Evolutionary conservation across 2,113 vertebrate species (phyloP).

Genomic region (Platysteira castanea): DNA sequence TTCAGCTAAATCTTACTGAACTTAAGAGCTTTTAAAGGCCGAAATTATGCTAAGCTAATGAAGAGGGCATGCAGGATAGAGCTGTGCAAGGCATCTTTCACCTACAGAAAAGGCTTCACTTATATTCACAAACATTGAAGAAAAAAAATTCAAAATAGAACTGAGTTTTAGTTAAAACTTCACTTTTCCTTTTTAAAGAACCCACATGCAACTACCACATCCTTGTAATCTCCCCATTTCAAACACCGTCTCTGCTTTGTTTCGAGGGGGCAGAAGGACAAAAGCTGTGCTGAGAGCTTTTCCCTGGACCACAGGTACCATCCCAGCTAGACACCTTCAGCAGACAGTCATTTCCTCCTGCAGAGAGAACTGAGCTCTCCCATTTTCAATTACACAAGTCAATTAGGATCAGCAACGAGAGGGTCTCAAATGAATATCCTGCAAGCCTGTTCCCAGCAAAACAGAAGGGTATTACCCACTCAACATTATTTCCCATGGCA

Average conservation of each 20-base stretch:
- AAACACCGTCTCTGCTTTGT: not conserved
- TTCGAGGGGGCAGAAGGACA: not conserved
- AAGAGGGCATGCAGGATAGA: not conserved
- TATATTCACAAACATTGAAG: not conserved
- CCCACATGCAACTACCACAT: not conserved
- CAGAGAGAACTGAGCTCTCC: not conserved
- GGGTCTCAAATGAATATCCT: conserved; percentile 41
- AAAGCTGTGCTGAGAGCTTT: not conserved
- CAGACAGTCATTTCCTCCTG: not conserved
- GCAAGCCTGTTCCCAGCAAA: conserved; percentile 34
- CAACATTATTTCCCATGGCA: conserved; percentile 52
- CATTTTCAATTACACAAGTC: conserved; percentile 46
- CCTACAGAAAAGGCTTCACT: not conserved
- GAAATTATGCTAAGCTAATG: not conserved
- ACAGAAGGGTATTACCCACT: conserved; percentile 58
- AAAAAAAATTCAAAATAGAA: not conserved
- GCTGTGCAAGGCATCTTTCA: not conserved
- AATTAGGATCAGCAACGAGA: conserved; percentile 14
- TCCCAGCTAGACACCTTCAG: not conserved
- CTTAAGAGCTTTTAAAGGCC: not conserved
- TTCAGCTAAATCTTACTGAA: not conserved
- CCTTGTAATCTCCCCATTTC: not conserved
- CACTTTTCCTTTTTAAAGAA: not conserved
- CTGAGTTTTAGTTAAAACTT: not conserved
- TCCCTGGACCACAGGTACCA: not conserved